A percentile compares a stretch with the other conserved stretches of the same genome.
Evolutionary conservation across 1,140 invertebrate genomes (phyloP).

Genomic region (Hestina assimilis): DNA sequence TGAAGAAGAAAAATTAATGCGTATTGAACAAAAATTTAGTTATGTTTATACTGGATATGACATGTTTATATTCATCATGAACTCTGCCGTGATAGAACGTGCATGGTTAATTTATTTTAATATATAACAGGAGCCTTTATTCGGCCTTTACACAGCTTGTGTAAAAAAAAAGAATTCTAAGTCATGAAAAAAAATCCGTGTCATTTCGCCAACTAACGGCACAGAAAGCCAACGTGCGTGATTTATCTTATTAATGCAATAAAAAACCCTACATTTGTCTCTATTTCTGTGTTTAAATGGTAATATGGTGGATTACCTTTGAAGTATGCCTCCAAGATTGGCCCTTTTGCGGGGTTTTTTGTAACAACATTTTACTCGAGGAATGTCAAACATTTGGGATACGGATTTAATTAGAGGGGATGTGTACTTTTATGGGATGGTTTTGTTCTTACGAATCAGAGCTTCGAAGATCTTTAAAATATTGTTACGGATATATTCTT

Average conservation of each 20-base stretch:
- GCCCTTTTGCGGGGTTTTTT: not conserved
- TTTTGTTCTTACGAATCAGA: not conserved
- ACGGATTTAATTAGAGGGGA: not conserved
- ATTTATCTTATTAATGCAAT: constrained; percentile 17
- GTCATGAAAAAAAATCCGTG: constrained; percentile 9
- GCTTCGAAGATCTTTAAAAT: not conserved
- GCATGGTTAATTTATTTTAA: too few relatives aligned
- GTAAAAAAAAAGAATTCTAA: not conserved
- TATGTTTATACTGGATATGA: too few relatives aligned
- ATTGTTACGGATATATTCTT: not conserved
- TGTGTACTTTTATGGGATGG: not conserved
- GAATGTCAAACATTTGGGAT: not conserved
- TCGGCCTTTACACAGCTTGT: not conserved
- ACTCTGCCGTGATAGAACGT: too few relatives aligned
- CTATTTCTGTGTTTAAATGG: constrained; percentile 4
- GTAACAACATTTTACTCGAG: not conserved
- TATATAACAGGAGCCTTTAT: too few relatives aligned
- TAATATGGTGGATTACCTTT: constrained; percentile 6
- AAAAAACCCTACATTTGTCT: constrained; percentile 6
- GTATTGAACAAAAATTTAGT: too few relatives aligned
- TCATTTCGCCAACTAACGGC: constrained; percentile 6
- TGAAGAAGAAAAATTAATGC: too few relatives aligned
- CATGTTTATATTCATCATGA: too few relatives aligned
- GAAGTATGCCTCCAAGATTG: not conserved
- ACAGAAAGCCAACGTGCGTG: constrained; percentile 4